Conservation (phyloP, 2,113 vertebrate species). For the Pavo muticus region DNA sequence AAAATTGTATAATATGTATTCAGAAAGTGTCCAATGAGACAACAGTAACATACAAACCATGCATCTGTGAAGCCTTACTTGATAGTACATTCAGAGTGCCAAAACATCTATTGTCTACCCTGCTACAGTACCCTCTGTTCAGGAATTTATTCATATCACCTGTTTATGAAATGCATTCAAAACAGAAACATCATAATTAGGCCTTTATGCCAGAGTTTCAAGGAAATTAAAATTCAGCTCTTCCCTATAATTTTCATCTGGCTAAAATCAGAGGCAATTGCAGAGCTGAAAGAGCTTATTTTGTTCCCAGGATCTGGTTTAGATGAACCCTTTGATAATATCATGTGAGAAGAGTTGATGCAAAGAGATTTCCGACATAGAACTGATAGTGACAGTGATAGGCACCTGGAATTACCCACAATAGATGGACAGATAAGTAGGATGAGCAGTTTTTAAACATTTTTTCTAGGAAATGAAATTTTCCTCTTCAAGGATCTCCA, state of each 20-base stretch:
- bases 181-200: conserved; percentile 43
- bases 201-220: conserved; percentile 32
- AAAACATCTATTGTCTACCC: not conserved
- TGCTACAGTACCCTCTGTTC: not conserved
- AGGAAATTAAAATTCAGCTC: conserved; percentile 42
- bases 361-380: conserved; percentile 1
- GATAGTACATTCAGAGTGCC: accelerated
- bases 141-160: conserved; percentile 49
- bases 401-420: conserved; percentile 28
- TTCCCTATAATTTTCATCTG: conserved; percentile 57
- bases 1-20: not conserved
- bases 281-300: not conserved
- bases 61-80: not conserved
- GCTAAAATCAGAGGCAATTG: conserved; percentile 45
- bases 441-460: conserved; percentile 19
- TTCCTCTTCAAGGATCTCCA: not conserved
- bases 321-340: conserved; percentile 17
- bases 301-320: not conserved
- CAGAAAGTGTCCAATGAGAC: not conserved
- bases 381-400: conserved; percentile 32
- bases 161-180: conserved; percentile 31
- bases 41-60: conserved; percentile 5
- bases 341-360: not conserved
- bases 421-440: conserved; percentile 23
- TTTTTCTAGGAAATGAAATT: conserved; percentile 34